Conservation (phyloP, 2,888 invertebrate species). For the Gerris lacustris region DNA sequence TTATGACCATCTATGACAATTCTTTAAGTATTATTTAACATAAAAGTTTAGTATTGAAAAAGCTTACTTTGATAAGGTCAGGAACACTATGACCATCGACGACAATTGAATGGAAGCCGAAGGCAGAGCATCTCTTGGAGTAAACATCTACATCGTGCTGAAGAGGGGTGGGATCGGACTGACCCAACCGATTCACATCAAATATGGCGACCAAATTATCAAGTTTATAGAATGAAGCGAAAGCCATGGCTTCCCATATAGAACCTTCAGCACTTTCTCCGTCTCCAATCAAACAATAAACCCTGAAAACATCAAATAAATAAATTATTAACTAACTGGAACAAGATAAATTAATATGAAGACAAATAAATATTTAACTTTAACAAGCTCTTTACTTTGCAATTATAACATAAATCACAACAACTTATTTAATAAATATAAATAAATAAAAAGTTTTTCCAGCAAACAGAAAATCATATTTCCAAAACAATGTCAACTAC, state of each 20-base stretch:
- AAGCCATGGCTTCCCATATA: constrained; percentile 93
- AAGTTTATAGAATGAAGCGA: constrained; percentile 85
- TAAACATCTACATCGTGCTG: constrained; percentile 69
- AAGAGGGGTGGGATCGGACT: constrained; percentile 88
- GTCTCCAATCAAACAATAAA: constrained; percentile 91
- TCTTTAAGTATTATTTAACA: too few relatives aligned
- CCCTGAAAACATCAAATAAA: constrained; percentile 43
- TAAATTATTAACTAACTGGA: too few relatives aligned
- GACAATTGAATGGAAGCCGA: constrained; percentile 80
- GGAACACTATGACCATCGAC: constrained; percentile 95
- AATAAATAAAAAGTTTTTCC: too few relatives aligned
- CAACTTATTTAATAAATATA: too few relatives aligned
- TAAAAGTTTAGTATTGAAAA: too few relatives aligned
- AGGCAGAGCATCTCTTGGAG: constrained; percentile 71
- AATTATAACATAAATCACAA: too few relatives aligned
- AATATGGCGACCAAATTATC: constrained; percentile 95
- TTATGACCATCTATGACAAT: constrained; percentile 94
- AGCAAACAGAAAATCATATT: too few relatives aligned
- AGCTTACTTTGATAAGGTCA: constrained; percentile 59
- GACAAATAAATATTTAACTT: too few relatives aligned
- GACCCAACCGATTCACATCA: constrained; percentile 93
- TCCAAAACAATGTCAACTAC: too few relatives aligned
- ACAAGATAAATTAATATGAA: too few relatives aligned
- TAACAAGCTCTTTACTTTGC: too few relatives aligned
- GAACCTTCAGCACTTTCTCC: constrained; percentile 98